These are phyloP conservation scores for Decapterus maruadsi DNA, from an alignment of 2,797 vertebrate genomes.

Conservation along the genomic window DNA sequence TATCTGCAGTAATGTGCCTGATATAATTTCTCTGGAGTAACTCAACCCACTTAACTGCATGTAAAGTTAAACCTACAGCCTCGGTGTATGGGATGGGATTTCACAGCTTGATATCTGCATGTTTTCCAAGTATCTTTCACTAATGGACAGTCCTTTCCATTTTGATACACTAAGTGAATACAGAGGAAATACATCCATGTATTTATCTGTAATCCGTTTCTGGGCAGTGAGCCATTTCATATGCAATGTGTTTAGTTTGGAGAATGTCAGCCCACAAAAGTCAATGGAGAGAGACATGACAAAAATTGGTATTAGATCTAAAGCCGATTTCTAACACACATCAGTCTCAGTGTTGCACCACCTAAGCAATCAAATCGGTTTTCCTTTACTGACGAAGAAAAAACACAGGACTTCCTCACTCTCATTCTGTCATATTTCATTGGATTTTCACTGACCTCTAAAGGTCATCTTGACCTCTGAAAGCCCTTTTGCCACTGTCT, in stretches of 20 bases:
- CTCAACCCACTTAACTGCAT: slow-evolving; percentile 16
- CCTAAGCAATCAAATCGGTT: neutral
- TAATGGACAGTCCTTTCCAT: neutral
- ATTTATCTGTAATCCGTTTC: neutral
- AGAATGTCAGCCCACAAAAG: neutral
- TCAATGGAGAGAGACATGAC: neutral
- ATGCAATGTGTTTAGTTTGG: neutral
- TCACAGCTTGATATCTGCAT: slow-evolving; percentile 23
- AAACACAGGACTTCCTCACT: slow-evolving; percentile 13
- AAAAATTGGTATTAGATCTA: neutral
- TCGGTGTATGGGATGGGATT: slow-evolving; percentile 23
- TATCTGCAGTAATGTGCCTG: slow-evolving; percentile 21
- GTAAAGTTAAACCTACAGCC: slow-evolving; percentile 36
- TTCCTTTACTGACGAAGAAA: neutral
- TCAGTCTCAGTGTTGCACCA: neutral
- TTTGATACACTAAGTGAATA: neutral
- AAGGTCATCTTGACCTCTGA: slow-evolving; percentile 21
- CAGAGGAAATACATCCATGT: neutral
- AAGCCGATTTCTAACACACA: neutral
- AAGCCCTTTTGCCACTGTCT: slow-evolving; percentile 34
- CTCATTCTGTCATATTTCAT: slow-evolving; percentile 23
- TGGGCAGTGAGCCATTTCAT: neutral
- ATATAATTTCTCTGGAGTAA: slow-evolving; percentile 27
- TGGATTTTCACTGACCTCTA: slow-evolving; percentile 13
- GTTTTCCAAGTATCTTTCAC: slow-evolving; percentile 1